Percentiles rank a stretch among this genome's conserved stretches.
Conservation (phyloP, 1,140 invertebrate genomes). For the Macrobrachium nipponense region DNA sequence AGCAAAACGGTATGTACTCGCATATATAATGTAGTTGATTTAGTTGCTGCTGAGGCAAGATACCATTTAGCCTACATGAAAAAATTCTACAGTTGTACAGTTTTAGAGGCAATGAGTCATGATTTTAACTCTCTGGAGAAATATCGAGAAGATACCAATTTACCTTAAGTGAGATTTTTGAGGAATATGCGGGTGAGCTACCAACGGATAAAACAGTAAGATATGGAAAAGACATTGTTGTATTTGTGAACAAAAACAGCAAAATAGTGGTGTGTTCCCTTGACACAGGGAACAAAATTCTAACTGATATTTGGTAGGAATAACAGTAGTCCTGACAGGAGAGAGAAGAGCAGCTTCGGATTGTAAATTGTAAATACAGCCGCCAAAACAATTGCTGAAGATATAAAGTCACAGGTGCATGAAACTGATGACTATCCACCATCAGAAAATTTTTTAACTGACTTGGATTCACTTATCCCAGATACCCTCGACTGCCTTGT, state of each 20-base stretch:
- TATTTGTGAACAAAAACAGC: background rate
- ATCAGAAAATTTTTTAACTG: background rate
- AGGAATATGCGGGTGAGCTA: background rate
- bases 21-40: slow-evolving; percentile 3
- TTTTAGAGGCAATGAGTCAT: background rate
- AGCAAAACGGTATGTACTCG: background rate
- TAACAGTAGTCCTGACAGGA: background rate
- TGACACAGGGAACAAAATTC: background rate
- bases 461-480: no score
- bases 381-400: slow-evolving; percentile 5
- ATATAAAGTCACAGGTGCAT: background rate
- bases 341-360: background rate
- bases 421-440: background rate
- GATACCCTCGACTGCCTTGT: no score
- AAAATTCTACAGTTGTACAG: slow-evolving; percentile 2
- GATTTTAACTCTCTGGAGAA: background rate
- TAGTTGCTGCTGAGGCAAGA: no score
- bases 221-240: background rate
- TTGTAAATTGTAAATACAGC: background rate
- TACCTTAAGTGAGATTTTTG: background rate
- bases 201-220: background rate
- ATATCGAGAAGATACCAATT: background rate
- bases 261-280: background rate
- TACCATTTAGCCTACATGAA: slow-evolving; percentile 1
- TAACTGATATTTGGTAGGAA: background rate